A percentile compares a stretch with the other conserved stretches of the same genome.
These are phyloP conservation scores for Ganaspis brasiliensis DNA, from an alignment of 2,888 invertebrate species.

Conservation along the genomic window DNA sequence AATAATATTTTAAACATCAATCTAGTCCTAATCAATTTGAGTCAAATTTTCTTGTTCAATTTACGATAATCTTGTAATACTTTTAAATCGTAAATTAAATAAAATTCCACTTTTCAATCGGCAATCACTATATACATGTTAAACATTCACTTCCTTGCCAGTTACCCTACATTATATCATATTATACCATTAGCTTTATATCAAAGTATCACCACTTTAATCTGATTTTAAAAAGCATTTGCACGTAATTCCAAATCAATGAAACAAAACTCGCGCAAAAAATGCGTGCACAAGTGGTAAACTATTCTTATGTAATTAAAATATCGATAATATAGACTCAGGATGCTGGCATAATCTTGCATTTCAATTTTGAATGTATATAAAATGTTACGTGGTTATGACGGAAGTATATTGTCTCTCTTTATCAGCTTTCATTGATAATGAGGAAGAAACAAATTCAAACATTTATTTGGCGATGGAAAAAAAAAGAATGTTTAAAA, in stretches of 20 bases:
- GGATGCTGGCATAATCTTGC: conserved; percentile 13
- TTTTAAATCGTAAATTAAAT: conserved; percentile 18
- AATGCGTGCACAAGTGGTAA: not conserved
- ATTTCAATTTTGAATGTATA: not conserved
- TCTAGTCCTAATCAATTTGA: not conserved
- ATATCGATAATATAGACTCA: not conserved
- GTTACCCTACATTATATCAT: conserved; percentile 34
- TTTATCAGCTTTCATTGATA: not conserved
- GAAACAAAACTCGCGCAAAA: not conserved
- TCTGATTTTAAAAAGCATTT: conserved; percentile 18
- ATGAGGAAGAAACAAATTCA: not conserved
- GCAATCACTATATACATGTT: not conserved
- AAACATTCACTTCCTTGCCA: conserved; percentile 23
- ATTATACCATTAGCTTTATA: conserved; percentile 20
- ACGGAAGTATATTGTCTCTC: conserved; percentile 12
- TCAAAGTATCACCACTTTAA: conserved; percentile 15
- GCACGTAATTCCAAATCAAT: conserved; percentile 14
- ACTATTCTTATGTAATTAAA: not conserved
- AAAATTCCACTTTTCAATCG: not conserved
- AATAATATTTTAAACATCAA: not conserved
- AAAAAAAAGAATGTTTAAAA: not conserved
- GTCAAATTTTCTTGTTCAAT: not conserved
- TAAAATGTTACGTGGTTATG: not conserved
- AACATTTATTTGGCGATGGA: not conserved
- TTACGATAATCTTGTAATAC: not conserved